phyloP scores from a whole-genome alignment of 2,888 invertebrate species.

The Drosophila bunnanda region DNA sequence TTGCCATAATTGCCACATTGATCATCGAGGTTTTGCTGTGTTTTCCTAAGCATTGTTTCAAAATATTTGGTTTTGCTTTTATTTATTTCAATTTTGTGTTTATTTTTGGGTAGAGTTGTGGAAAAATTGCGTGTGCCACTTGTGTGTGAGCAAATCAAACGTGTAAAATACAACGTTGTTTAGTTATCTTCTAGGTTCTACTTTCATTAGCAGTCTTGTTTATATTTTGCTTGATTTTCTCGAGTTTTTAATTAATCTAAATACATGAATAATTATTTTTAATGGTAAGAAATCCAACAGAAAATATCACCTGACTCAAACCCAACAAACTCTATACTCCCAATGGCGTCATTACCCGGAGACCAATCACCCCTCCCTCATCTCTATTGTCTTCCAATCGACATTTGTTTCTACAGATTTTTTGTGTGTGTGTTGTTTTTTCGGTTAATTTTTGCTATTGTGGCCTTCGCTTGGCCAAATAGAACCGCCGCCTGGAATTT shows the following conservation, averaged over 20 bases:
- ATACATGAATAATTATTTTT: no score
- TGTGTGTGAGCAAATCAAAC: constrained; percentile 20
- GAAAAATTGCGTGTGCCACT: constrained; percentile 15
- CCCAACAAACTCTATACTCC: not conserved
- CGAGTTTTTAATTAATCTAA: not conserved
- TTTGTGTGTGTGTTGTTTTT: no score
- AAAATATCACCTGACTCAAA: not conserved
- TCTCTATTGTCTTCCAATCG: constrained; percentile 6
- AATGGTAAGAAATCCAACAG: not conserved
- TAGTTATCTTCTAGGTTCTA: not conserved
- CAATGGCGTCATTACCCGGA: not conserved
- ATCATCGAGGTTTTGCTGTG: constrained; percentile 4
- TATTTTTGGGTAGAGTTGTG: not conserved
- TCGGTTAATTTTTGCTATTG: not conserved
- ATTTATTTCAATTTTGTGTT: not conserved
- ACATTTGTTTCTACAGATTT: constrained; percentile 24
- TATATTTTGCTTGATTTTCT: not conserved
- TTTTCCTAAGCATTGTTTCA: not conserved
- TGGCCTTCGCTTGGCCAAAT: constrained; percentile 33
- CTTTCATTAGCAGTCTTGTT: not conserved
- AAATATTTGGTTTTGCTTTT: not conserved
- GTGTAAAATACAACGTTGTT: not conserved
- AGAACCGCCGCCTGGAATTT: not conserved
- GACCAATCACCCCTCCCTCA: constrained; percentile 23
- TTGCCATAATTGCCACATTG: constrained; percentile 18